These are phyloP conservation scores for Danio aesculapii DNA, from an alignment of 2,797 vertebrate species.

Conservation along the genomic window DNA sequence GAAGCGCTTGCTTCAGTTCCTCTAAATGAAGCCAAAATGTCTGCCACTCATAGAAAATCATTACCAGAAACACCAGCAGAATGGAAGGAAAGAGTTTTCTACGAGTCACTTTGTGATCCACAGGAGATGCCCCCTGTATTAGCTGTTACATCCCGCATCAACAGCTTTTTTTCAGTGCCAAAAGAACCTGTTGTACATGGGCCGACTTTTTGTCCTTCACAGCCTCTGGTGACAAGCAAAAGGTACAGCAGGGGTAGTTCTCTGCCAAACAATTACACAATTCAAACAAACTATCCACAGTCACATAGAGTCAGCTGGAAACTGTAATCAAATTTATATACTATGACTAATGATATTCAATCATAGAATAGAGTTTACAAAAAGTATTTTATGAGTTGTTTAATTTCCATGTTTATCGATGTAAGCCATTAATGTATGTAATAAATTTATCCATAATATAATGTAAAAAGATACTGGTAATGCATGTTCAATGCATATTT, in stretches of 20 bases:
- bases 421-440: no score
- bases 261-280: conserved; percentile 64
- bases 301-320: conserved; percentile 53
- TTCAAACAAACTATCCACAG: conserved; percentile 30
- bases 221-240: conserved; percentile 73
- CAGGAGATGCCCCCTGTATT: conserved; percentile 60
- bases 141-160: conserved; percentile 59
- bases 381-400: neutral
- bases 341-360: neutral
- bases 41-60: conserved; percentile 82
- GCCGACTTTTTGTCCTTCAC: conserved; percentile 79
- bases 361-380: neutral
- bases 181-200: conserved; percentile 72
- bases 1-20: conserved; percentile 85
- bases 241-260: conserved; percentile 78
- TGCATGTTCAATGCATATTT: no score
- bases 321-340: conserved; percentile 22
- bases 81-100: conserved; percentile 83
- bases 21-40: conserved; percentile 84
- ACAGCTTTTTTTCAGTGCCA: conserved; percentile 68
- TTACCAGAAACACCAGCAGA: conserved; percentile 84
- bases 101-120: conserved; percentile 47
- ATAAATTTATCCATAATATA: no score
- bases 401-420: neutral
- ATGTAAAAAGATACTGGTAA: no score